phyloP scores from a whole-genome alignment of 2,888 invertebrate species.

The Hesperia comma region DNA sequence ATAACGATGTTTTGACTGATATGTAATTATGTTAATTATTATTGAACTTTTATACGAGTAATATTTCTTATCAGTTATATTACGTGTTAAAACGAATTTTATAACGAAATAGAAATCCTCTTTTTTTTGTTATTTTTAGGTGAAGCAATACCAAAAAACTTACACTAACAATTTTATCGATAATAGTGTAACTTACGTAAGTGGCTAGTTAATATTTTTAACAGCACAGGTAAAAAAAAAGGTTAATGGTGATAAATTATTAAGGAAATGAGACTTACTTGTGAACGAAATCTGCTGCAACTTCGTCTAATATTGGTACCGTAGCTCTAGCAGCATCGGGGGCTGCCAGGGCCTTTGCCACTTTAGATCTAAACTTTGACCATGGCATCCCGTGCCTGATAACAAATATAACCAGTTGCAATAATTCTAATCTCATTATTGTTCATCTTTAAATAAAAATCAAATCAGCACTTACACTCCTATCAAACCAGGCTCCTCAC shows the following conservation, averaged over 20 bases:
- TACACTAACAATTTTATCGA: too few species aligned
- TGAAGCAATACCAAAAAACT: not conserved
- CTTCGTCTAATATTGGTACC: conserved; percentile 88
- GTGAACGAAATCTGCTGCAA: conserved; percentile 89
- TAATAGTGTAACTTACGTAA: too few species aligned
- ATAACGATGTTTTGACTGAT: conserved; percentile 40
- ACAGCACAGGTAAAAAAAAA: too few species aligned
- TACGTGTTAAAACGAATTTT: not conserved
- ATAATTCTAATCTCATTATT: not conserved
- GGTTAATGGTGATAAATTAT: not conserved
- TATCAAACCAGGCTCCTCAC: conserved; percentile 88
- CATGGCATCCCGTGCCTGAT: conserved; percentile 93
- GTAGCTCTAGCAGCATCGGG: conserved; percentile 91
- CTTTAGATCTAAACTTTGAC: conserved; percentile 92
- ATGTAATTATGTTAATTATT: conserved; percentile 27
- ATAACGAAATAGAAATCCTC: not conserved
- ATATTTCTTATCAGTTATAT: conserved; percentile 12
- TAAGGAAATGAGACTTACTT: conserved; percentile 71
- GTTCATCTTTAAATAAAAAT: not conserved
- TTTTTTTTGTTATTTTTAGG: not conserved
- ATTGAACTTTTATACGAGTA: conserved; percentile 17
- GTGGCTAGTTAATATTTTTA: too few species aligned
- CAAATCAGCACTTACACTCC: conserved; percentile 86
- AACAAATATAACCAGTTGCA: conserved; percentile 18
- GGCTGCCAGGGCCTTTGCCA: conserved; percentile 92